A percentile compares a stretch with the other conserved stretches of the same genome.
These are phyloP conservation scores for Stomatorhinus ivindoensis DNA, from an alignment of 2,113 vertebrate genomes.

Conservation along the genomic window DNA sequence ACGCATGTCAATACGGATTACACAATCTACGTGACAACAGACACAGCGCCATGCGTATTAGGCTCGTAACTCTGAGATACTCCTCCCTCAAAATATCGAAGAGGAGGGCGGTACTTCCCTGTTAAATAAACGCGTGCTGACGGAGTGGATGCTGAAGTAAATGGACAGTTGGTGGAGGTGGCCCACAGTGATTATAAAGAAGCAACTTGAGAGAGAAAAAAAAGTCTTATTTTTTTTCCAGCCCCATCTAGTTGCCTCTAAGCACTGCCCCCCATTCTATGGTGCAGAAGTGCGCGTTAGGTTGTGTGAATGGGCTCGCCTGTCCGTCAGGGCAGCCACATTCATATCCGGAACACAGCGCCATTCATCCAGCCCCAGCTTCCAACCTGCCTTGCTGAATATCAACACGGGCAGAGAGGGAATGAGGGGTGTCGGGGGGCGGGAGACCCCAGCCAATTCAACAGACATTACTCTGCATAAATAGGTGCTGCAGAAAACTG, in stretches of 20 bases:
- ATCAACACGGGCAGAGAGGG: slow-evolving; percentile 27
- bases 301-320: slow-evolving; percentile 43
- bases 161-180: not conserved
- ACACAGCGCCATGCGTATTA: slow-evolving; percentile 9
- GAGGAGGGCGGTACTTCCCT: not conserved
- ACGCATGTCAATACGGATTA: slow-evolving; percentile 27
- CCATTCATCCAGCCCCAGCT: slow-evolving; percentile 44
- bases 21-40: slow-evolving; percentile 27
- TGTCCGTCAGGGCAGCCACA: slow-evolving; percentile 42
- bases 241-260: not conserved
- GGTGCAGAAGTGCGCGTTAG: slow-evolving; percentile 31
- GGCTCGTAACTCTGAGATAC: not conserved
- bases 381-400: slow-evolving; percentile 28
- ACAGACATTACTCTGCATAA: not conserved
- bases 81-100: not conserved
- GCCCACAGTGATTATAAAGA: not conserved
- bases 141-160: not conserved
- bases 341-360: slow-evolving; percentile 48
- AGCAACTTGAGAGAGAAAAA: not conserved
- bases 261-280: slow-evolving; percentile 40
- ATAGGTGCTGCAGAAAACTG: not conserved
- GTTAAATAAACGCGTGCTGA: not conserved
- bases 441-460: not conserved
- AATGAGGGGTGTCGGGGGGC: not conserved
- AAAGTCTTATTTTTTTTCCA: not conserved